Evolutionary conservation across 2,113 vertebrate genomes (phyloP).

Genomic region (Nannospalax galili): DNA sequence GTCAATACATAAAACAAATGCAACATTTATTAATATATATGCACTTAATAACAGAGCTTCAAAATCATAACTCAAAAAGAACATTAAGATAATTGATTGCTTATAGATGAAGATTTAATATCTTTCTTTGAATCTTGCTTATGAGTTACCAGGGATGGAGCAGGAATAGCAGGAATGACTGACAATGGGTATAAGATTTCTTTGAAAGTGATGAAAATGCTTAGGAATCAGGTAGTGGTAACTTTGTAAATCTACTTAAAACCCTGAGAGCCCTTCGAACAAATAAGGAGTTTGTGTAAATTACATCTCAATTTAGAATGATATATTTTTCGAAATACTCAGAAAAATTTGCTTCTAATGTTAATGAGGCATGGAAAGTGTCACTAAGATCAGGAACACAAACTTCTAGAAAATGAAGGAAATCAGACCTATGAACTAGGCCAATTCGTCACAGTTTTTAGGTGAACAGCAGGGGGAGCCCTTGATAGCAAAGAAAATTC

Average conservation of each 20-base stretch:
- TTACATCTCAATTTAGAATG: conserved; percentile 7
- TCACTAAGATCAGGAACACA: neutral
- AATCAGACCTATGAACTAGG: neutral
- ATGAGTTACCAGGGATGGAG: neutral
- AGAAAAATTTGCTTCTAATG: neutral
- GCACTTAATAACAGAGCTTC: neutral
- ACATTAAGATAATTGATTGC: neutral
- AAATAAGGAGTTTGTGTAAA: neutral
- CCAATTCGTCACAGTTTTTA: neutral
- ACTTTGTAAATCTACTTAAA: conserved; percentile 15
- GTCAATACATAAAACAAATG: neutral
- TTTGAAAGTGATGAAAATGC: neutral
- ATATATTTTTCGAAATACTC: neutral
- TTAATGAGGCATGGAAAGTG: neutral
- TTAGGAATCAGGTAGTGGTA: neutral
- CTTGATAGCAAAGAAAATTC: conserved; percentile 71
- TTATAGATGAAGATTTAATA: neutral
- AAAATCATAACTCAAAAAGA: neutral
- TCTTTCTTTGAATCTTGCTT: neutral
- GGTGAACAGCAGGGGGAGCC: conserved; percentile 77
- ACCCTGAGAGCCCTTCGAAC: neutral
- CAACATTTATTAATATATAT: neutral
- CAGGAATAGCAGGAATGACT: neutral
- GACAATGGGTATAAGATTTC: neutral
- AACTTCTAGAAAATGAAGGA: neutral